Evolutionary conservation across 2,113 vertebrate genomes (phyloP), one percentile per base, ranked within the genome.

Genomic region (Benitochromis conjunctus): DNA sequence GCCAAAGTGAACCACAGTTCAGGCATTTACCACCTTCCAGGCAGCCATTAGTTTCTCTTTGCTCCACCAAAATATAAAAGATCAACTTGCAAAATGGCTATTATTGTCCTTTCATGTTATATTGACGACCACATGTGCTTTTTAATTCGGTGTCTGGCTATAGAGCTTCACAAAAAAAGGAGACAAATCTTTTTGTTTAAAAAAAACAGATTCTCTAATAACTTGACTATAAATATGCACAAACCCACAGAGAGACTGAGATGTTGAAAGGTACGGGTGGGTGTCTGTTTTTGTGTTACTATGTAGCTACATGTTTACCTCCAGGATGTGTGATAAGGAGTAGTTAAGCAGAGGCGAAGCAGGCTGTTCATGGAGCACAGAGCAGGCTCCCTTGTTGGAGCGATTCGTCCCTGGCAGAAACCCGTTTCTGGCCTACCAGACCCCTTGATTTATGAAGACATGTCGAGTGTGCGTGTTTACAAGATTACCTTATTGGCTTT

Each of bases 391-490:
- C n/a, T 69, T 10, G 74, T 89, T 86, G 91, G 91, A 90, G 84
- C 58, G 64, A 80, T 83, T 90, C 62, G 76, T 86, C 79, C 26
- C 46, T 89, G 85, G 87, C 89, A 90, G 87, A 89, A 53, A 51
- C 51, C 14, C 19, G 29, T 6, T 18, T 87, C 84, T 88, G 86
- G 74, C 60, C 80, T 6, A 82, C 36, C 81, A 89, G 82, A 78
- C 58, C 62, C 66, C 55, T 77, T 89, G 86, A 94, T 91, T 93
- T 91, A 92, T 71, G 71, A 86, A 77, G 80, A 91, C 84, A 69
- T 41, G 62, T 83, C 3, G 3, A 78, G 19, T 38, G 58, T 78
- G 74, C 55, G 76, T 87, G 76, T 88, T 91, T 86, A 82, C 84
- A 86, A 69, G 64, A 88, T 91, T 54, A 87, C 66, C 55, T 71